Conservation (phyloP, 2,113 vertebrate species). For the Tupaia chinensis region DNA sequence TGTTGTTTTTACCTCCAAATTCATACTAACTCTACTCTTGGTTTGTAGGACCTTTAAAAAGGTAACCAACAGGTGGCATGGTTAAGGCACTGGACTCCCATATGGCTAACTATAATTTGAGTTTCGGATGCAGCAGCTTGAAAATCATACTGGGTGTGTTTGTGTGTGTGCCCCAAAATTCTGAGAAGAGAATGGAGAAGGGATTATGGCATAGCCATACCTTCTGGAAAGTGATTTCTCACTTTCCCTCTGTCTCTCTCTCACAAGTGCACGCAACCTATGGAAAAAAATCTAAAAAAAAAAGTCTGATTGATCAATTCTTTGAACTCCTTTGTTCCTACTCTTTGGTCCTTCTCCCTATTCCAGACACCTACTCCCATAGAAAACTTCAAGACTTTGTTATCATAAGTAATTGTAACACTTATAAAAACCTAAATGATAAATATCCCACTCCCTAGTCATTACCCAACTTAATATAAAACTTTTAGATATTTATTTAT, state of each 20-base stretch:
- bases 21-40: background rate
- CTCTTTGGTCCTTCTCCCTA: background rate
- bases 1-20: background rate
- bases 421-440: background rate
- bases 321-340: background rate
- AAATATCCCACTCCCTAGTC: background rate
- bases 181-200: too few relatives aligned
- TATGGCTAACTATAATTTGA: too few relatives aligned
- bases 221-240: too few relatives aligned
- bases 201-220: too few relatives aligned
- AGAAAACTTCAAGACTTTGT: background rate
- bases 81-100: too few relatives aligned
- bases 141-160: too few relatives aligned
- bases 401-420: background rate
- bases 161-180: too few relatives aligned
- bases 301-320: background rate
- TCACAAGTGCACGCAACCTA: too few relatives aligned
- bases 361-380: background rate
- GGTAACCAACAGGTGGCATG: background rate
- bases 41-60: background rate
- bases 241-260: too few relatives aligned
- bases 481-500: background rate
- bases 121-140: too few relatives aligned
- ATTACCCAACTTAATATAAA: background rate
- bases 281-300: too few relatives aligned